These are phyloP conservation scores for Adoxophyes honmai DNA, from an alignment of 1,140 invertebrate species.

Conservation along the genomic window DNA sequence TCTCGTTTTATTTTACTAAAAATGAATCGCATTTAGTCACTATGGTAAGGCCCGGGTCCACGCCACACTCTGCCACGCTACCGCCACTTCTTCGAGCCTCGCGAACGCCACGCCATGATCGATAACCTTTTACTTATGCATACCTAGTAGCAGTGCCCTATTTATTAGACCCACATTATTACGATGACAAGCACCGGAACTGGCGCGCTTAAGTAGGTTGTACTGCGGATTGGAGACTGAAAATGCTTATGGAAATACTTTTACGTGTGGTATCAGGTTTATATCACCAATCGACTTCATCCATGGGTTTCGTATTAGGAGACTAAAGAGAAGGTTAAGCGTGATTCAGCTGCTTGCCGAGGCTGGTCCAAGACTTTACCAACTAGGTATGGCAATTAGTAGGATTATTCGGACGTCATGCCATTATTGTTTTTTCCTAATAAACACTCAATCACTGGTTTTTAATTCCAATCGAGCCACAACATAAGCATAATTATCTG, in stretches of 20 bases:
- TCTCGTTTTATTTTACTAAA: too few species aligned
- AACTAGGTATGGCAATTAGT: too few species aligned
- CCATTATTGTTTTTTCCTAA: too few species aligned
- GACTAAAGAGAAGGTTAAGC: too few species aligned
- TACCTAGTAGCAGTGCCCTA: conserved; percentile 7
- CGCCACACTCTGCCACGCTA: conserved; percentile 7
- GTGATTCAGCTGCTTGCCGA: too few species aligned
- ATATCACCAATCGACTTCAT: background rate
- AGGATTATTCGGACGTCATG: too few species aligned
- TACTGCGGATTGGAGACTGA: background rate
- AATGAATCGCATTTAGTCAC: too few species aligned
- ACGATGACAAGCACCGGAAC: conserved; percentile 2
- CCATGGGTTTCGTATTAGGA: background rate
- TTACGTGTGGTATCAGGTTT: background rate
- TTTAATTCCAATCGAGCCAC: too few species aligned
- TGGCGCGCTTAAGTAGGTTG: background rate
- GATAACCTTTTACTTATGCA: conserved; percentile 52
- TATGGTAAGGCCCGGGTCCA: background rate
- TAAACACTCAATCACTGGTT: too few species aligned
- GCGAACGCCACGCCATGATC: conserved; percentile 38
- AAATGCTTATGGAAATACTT: background rate
- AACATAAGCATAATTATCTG: too few species aligned
- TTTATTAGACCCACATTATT: background rate
- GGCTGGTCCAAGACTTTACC: too few species aligned
- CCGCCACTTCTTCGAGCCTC: conserved; percentile 22